Percentiles rank a stretch among this genome's conserved stretches.
These are phyloP conservation scores for Siniperca knerii DNA, from an alignment of 2,113 vertebrate species.

Conservation along the genomic window DNA sequence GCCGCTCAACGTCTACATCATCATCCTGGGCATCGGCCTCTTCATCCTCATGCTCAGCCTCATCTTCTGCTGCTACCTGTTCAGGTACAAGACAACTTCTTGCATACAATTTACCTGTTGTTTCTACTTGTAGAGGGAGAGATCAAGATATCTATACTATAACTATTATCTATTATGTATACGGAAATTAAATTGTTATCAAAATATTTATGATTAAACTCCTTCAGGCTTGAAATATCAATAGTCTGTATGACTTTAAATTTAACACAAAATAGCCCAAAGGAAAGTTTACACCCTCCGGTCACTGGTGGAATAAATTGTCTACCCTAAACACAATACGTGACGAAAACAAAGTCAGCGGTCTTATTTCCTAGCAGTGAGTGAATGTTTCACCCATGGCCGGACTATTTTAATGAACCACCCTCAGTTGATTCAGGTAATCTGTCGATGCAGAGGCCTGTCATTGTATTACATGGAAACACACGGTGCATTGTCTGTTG, in stretches of 20 bases:
- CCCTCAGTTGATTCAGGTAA: background rate
- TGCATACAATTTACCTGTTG: background rate
- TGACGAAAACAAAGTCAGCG: too few species aligned
- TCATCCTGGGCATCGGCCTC: conserved; percentile 84
- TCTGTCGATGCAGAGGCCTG: background rate
- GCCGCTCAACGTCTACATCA: conserved; percentile 83
- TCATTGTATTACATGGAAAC: background rate
- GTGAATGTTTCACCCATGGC: background rate
- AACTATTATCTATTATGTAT: too few species aligned
- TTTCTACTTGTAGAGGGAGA: too few species aligned
- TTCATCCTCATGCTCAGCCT: conserved; percentile 85
- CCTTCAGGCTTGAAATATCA: background rate
- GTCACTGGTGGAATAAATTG: background rate
- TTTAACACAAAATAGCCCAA: background rate
- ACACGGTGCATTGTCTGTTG: background rate
- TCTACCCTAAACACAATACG: too few species aligned
- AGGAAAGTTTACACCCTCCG: background rate
- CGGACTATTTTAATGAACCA: background rate
- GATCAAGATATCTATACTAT: background rate
- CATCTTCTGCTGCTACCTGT: conserved; percentile 86
- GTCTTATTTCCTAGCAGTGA: background rate
- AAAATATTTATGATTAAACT: background rate
- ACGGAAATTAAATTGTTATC: background rate
- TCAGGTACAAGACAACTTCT: conserved; percentile 75
- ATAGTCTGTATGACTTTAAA: background rate